Percentiles rank a stretch among this genome's conserved stretches.
phyloP scores from a whole-genome alignment of 2,888 invertebrate species.

The Xestia c-nigrum region DNA sequence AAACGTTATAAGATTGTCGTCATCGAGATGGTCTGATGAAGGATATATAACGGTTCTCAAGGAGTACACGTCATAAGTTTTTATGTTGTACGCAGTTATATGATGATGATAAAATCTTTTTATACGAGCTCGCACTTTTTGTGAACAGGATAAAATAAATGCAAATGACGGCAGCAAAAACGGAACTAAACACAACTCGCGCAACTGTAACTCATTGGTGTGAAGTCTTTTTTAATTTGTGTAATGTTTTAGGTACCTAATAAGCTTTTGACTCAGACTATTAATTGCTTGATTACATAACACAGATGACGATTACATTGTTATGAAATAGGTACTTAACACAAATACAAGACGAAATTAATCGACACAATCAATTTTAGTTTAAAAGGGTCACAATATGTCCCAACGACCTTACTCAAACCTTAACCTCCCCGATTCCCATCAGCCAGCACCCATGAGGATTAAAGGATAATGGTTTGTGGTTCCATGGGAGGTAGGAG shows the following conservation, averaged over 20 bases:
- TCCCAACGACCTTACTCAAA: slow-evolving; percentile 27
- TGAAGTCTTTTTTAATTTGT: background rate
- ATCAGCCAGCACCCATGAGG: slow-evolving; percentile 32
- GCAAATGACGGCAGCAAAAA: background rate
- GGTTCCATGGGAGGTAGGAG: slow-evolving; percentile 26
- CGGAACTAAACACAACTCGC: background rate
- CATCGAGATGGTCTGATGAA: slow-evolving; percentile 4
- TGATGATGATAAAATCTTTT: background rate
- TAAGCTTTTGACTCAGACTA: background rate
- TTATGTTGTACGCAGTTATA: background rate
- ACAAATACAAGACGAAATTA: slow-evolving; percentile 1
- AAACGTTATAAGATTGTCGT: slow-evolving; percentile 33
- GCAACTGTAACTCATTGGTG: no score
- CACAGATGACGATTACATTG: background rate
- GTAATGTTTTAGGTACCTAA: background rate
- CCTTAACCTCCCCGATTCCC: slow-evolving; percentile 29
- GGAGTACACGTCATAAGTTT: slow-evolving; percentile 15
- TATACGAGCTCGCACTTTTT: background rate
- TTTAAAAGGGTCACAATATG: slow-evolving; percentile 42
- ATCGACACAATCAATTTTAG: slow-evolving; percentile 40
- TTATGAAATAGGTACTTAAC: background rate
- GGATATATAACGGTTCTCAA: slow-evolving; percentile 26
- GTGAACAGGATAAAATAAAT: background rate
- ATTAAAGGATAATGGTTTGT: slow-evolving; percentile 58
- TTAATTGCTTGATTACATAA: background rate